A percentile compares a stretch with the other conserved stretches of the same genome.
Evolutionary conservation across 2,113 vertebrate genomes (phyloP).

Genomic region (Tamias sibiricus): DNA sequence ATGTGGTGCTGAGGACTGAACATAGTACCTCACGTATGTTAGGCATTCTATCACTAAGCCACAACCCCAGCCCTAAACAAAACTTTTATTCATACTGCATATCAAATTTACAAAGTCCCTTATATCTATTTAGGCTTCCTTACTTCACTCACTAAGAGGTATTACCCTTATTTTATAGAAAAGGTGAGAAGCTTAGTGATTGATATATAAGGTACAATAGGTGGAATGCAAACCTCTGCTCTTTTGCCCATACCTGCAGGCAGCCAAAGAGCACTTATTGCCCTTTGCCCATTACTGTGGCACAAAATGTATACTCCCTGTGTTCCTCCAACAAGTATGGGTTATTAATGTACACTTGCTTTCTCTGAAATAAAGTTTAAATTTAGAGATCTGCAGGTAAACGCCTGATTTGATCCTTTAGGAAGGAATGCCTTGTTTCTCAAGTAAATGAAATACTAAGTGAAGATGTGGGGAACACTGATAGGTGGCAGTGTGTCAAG

Average conservation of each 20-base stretch:
- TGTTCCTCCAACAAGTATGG: neutral
- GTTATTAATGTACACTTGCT: neutral
- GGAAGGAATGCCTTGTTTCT: conserved; percentile 57
- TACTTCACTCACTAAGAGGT: conserved; percentile 18
- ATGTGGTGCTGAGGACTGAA: too few relatives aligned
- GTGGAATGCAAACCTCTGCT: neutral
- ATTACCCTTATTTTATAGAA: neutral
- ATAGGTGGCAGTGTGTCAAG: conserved; percentile 60
- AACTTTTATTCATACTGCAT: neutral
- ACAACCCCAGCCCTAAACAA: too few relatives aligned
- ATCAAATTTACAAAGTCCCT: neutral
- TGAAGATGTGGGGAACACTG: neutral
- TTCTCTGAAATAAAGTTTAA: conserved; percentile 37
- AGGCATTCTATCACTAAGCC: too few relatives aligned
- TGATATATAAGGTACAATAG: neutral
- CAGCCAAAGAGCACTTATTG: neutral
- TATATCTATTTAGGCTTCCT: neutral
- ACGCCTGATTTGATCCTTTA: conserved; percentile 23
- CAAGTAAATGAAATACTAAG: conserved; percentile 42
- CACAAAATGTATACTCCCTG: neutral
- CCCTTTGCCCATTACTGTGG: too few relatives aligned
- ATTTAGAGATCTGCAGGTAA: conserved; percentile 49
- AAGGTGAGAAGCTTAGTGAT: conserved; percentile 6
- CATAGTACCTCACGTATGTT: too few relatives aligned
- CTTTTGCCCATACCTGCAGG: neutral